phyloP scores from a whole-genome alignment of 2,113 vertebrate genomes.

The Notarius lentiginosus region DNA sequence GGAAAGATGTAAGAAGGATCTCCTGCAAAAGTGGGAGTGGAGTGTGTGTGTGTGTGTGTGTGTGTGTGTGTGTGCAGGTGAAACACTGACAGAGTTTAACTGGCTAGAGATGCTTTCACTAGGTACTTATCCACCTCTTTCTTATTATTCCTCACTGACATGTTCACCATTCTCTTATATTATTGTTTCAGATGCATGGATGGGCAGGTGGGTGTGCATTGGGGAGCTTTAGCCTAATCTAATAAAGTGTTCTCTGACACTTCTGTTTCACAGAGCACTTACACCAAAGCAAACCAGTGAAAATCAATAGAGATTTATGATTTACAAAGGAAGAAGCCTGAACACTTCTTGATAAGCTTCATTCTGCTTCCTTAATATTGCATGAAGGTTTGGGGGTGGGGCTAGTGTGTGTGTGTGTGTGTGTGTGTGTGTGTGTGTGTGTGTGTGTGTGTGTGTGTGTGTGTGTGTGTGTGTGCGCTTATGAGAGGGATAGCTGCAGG shows the following conservation, averaged over 20 bases:
- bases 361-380: constrained; percentile 98
- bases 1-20: constrained; percentile 13
- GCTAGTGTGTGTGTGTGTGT: too few species aligned
- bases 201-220: constrained; percentile 44
- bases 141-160: neutral
- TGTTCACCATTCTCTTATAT: neutral
- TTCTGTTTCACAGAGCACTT: constrained; percentile 81
- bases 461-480: constrained; percentile 4
- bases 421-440: constrained; percentile 7
- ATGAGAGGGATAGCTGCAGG: neutral
- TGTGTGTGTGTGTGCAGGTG: neutral
- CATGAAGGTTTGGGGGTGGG: constrained; percentile 78
- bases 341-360: constrained; percentile 96
- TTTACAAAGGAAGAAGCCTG: constrained; percentile 96
- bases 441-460: constrained; percentile 2
- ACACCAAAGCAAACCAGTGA: constrained; percentile 76
- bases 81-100: neutral
- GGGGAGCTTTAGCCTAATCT: constrained; percentile 83
- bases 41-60: neutral
- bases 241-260: constrained; percentile 90
- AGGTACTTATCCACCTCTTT: neutral
- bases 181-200: constrained; percentile 55
- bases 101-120: neutral
- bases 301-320: constrained; percentile 99
- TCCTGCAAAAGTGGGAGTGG: constrained; percentile 13